These are phyloP conservation scores for Acanthurus tractus DNA, from an alignment of 2,797 vertebrate species.

Conservation along the genomic window DNA sequence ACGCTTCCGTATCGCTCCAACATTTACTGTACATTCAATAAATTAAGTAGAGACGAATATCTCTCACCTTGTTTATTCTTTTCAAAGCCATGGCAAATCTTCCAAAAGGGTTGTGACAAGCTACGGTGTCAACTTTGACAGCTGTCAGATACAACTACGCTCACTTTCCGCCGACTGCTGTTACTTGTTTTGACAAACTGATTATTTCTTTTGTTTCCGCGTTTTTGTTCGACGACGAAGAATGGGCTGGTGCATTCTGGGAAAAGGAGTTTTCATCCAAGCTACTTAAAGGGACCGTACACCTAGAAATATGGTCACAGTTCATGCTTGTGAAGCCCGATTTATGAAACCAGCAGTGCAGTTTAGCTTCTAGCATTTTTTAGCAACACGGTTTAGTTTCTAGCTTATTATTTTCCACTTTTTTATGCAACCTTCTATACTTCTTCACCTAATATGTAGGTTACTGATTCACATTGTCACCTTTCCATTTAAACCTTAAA, in stretches of 20 bases:
- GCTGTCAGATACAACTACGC: conserved; percentile 55
- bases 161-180: conserved; percentile 61
- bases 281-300: conserved; percentile 61
- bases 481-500: too few relatives aligned
- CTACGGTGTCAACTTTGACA: conserved; percentile 35
- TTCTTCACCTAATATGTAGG: too few relatives aligned
- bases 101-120: background rate
- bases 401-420: too few relatives aligned
- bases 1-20: conserved; percentile 51
- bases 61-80: conserved; percentile 84
- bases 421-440: too few relatives aligned
- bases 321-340: too few relatives aligned
- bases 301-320: background rate
- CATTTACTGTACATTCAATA: conserved; percentile 30
- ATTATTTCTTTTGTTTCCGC: conserved; percentile 81
- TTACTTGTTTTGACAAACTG: conserved; percentile 76
- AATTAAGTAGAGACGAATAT: conserved; percentile 5
- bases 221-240: conserved; percentile 73
- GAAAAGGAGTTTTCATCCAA: conserved; percentile 45
- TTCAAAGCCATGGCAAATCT: conserved; percentile 81
- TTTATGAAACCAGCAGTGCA: background rate
- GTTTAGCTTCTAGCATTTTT: background rate
- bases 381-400: background rate
- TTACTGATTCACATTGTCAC: background rate
- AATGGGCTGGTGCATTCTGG: conserved; percentile 66